Percentiles rank a stretch among this genome's conserved stretches.
Conservation (phyloP, 2,888 invertebrate genomes). For the Arge pagana region DNA sequence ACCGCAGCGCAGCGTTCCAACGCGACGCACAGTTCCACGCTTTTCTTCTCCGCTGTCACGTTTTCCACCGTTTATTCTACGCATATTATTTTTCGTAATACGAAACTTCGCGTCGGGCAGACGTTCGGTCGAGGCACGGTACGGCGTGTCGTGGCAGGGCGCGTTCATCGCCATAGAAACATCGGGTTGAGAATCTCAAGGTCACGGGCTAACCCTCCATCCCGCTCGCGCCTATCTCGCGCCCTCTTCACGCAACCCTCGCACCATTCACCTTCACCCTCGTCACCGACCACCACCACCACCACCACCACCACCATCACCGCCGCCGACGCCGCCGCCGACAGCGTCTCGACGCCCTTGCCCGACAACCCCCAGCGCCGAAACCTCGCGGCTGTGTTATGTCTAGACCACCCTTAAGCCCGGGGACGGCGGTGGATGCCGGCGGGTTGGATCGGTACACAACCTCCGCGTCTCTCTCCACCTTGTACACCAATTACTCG, state of each 20-base stretch:
- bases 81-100: slow-evolving; percentile 19
- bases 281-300: slow-evolving; percentile 14
- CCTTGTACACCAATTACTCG: slow-evolving; percentile 15
- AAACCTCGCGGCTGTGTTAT: slow-evolving; percentile 51
- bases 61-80: too few relatives aligned
- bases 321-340: not conserved
- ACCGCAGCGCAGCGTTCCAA: too few relatives aligned
- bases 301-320: slow-evolving; percentile 22
- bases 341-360: slow-evolving; percentile 8
- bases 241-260: not conserved
- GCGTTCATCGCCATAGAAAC: slow-evolving; percentile 49
- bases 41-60: too few relatives aligned
- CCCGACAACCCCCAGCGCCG: too few relatives aligned
- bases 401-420: slow-evolving; percentile 45
- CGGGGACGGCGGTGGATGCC: slow-evolving; percentile 22
- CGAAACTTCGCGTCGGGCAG: too few relatives aligned
- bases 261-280: not conserved
- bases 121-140: slow-evolving; percentile 7
- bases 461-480: slow-evolving; percentile 12
- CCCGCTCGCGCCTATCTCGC: slow-evolving; percentile 7
- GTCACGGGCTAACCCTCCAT: slow-evolving; percentile 43
- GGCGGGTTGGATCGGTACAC: too few relatives aligned
- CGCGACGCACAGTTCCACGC: too few relatives aligned
- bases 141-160: slow-evolving; percentile 20
- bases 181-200: slow-evolving; percentile 48